phyloP scores from a whole-genome alignment of 1,140 invertebrate genomes.

The Aphelinus atriplicis region DNA sequence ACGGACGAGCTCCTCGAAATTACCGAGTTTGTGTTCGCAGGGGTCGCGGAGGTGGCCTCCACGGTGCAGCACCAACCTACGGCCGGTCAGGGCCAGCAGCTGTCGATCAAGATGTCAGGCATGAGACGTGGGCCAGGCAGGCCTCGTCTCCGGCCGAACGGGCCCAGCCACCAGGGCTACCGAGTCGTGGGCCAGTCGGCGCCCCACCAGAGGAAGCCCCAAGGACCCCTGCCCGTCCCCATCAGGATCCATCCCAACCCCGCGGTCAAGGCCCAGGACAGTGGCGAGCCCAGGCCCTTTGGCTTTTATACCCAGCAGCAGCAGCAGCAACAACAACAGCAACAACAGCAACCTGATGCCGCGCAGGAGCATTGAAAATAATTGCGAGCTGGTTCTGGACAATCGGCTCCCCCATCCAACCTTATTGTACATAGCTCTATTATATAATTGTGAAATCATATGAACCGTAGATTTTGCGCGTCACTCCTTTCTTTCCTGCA shows the following conservation, averaged over 20 bases:
- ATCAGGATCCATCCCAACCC: conserved; percentile 48
- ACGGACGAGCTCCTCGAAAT: too few relatives aligned
- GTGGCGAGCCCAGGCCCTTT: conserved; percentile 55
- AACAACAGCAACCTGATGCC: background rate
- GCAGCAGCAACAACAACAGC: conserved; percentile 5
- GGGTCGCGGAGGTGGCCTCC: background rate
- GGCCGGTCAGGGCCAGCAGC: background rate
- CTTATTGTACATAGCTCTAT: too few relatives aligned
- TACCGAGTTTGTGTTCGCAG: background rate
- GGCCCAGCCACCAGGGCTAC: conserved; percentile 71
- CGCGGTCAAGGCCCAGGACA: conserved; percentile 39
- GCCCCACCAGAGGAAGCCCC: conserved; percentile 53
- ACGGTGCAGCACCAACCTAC: background rate
- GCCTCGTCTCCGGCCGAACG: conserved; percentile 74
- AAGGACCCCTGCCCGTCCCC: conserved; percentile 60
- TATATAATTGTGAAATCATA: too few relatives aligned
- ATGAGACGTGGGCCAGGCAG: conserved; percentile 77
- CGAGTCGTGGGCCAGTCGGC: conserved; percentile 62
- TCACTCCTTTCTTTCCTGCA: too few relatives aligned
- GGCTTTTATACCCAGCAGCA: conserved; percentile 63
- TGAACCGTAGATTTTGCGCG: too few relatives aligned
- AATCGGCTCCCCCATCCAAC: too few relatives aligned
- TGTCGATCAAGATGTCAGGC: conserved; percentile 64
- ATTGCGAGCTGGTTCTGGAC: too few relatives aligned
- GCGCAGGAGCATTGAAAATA: too few relatives aligned